phyloP scores from a whole-genome alignment of 2,888 invertebrate genomes.

The Hirtodrosophila duncani region DNA sequence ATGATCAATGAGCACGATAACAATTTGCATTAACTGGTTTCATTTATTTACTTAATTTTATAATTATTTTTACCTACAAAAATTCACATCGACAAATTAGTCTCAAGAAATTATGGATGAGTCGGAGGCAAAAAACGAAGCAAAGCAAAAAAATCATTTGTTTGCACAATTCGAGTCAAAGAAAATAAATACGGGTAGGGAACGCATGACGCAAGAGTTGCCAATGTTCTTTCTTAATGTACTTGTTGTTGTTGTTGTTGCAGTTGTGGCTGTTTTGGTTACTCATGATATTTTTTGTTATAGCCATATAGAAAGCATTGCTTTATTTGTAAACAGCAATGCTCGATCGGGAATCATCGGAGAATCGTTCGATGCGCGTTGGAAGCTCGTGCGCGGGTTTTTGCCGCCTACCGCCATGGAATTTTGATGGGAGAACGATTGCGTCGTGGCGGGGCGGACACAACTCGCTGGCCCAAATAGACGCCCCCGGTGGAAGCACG shows the following conservation, averaged over 20 bases:
- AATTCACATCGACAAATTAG: conserved; percentile 27
- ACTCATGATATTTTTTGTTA: conserved; percentile 16
- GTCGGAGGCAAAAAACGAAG: conserved; percentile 1
- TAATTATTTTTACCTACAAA: conserved; percentile 31
- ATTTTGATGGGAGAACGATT: conserved; percentile 77
- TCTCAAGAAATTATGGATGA: conserved; percentile 11
- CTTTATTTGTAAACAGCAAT: background rate
- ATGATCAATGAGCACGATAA: background rate
- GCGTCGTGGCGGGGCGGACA: conserved; percentile 66
- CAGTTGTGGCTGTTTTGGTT: conserved; percentile 20
- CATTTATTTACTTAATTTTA: conserved; percentile 13
- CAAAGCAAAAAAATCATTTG: conserved; percentile 33
- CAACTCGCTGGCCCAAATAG: conserved; percentile 56
- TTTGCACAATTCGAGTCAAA: conserved; percentile 31
- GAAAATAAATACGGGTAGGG: background rate
- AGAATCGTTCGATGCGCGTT: no score
- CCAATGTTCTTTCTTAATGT: background rate
- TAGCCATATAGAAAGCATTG: background rate
- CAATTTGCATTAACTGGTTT: conserved; percentile 25
- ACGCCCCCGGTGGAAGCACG: conserved; percentile 29
- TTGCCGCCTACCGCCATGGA: conserved; percentile 74
- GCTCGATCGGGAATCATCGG: conserved; percentile 7
- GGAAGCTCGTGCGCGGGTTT: no score
- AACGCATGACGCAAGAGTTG: conserved; percentile 34
- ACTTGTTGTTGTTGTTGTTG: background rate